Evolutionary conservation across 2,113 vertebrate genomes (phyloP).

Genomic region (Chloropsis cyanopogon): DNA sequence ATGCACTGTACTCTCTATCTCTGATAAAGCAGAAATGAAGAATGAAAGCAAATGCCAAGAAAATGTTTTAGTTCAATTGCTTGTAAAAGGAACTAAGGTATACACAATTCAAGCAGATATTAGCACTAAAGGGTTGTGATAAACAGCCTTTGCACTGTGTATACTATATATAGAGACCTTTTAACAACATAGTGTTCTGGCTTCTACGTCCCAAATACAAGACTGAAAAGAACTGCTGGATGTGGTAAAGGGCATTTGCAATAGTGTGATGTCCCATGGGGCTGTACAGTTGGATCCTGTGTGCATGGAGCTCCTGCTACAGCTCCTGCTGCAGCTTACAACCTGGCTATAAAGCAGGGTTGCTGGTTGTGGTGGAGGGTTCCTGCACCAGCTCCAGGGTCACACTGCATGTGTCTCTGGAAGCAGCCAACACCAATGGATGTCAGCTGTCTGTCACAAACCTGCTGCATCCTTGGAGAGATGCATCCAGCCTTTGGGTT

Average conservation of each 20-base stretch:
- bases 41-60: constrained; percentile 38
- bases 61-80: constrained; percentile 34
- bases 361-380: not conserved
- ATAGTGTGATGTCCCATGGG: not conserved
- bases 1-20: not conserved
- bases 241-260: not conserved
- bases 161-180: not conserved
- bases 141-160: not conserved
- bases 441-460: not conserved
- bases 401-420: not conserved
- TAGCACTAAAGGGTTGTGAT: not conserved
- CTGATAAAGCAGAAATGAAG: constrained; percentile 37
- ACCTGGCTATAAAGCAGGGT: not conserved
- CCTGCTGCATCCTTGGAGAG: not conserved
- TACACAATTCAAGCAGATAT: not conserved
- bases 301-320: not conserved
- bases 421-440: not conserved
- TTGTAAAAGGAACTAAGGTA: constrained; percentile 22
- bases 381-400: not conserved
- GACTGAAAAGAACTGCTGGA: not conserved
- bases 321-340: too few relatives aligned
- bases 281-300: not conserved
- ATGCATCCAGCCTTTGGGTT: not conserved
- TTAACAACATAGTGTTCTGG: not conserved
- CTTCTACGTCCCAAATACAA: not conserved